phyloP scores from a whole-genome alignment of 2,888 invertebrate genomes.

The Leucophenga montana region DNA sequence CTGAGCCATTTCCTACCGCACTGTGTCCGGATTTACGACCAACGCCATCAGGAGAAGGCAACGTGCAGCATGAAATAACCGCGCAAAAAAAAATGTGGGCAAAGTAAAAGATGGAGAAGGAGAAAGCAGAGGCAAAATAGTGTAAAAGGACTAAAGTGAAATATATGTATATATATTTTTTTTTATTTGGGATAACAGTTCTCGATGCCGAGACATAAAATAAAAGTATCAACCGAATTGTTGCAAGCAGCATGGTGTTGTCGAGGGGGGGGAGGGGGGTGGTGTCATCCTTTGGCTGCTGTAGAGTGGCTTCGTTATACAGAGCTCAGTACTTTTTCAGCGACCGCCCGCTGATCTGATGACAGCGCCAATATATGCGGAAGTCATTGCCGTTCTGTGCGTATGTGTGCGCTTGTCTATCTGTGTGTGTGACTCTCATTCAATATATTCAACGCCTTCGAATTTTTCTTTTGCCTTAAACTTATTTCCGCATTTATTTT shows the following conservation, averaged over 20 bases:
- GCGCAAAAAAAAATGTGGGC: slow-evolving; percentile 24
- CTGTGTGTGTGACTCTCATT: not conserved
- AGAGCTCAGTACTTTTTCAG: slow-evolving; percentile 6
- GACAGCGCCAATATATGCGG: not conserved
- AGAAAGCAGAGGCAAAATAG: slow-evolving; percentile 44
- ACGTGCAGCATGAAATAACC: slow-evolving; percentile 16
- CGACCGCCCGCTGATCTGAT: not conserved
- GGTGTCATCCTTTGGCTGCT: not conserved
- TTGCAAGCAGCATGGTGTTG: too few relatives aligned
- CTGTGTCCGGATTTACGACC: slow-evolving; percentile 59
- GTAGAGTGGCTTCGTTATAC: slow-evolving; percentile 16
- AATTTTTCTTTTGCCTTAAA: not conserved
- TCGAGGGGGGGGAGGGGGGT: too few relatives aligned
- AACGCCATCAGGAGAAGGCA: not conserved
- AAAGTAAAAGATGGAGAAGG: too few relatives aligned
- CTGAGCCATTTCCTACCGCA: slow-evolving; percentile 54
- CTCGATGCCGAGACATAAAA: not conserved
- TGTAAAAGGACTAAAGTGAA: slow-evolving; percentile 45
- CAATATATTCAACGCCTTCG: not conserved
- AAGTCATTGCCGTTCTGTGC: not conserved
- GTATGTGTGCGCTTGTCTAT: not conserved
- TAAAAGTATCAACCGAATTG: not conserved
- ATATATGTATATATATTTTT: too few relatives aligned
- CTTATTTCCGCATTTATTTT: slow-evolving; percentile 13
- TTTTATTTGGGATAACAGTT: too few relatives aligned